Base-by-base conservation (phyloP, 2,113 vertebrate genomes). In the Monopterus albus region DNA sequence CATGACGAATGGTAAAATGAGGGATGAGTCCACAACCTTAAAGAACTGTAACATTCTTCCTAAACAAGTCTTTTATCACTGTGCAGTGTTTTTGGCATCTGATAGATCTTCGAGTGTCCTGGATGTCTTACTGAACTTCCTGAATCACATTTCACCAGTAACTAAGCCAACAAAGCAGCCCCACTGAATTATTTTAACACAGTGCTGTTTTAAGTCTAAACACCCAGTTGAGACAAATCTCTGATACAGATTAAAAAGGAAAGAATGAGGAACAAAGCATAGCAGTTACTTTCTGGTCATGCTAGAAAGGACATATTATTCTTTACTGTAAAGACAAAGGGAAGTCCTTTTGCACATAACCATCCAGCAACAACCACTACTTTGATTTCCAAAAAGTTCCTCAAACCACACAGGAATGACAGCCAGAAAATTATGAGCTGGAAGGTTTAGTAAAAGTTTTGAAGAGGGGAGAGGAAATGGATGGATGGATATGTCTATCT, bases 251-350 rank as follows among this genome's bases (percentile, higher is more conserved):
- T 15, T 14, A 29, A 60, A 56, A 82, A 51, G n/a, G 63, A 74
- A 56, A 82, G 67, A 68, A 51, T 11, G n/a, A 76, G 69, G 51
- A 71, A 56, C 26, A 49, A 70, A 53, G 38, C 31, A 50, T 67
- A 59, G 72, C 40, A 15, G 63, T 58, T 86, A 71, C 89, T 78
- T 80, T 86, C 71, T 81, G 89, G 85, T 83, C 85, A 82, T 78
- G 81, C 13, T 70, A 23, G 47, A 80, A 84, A 83, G 64, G 63
- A 82, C 52, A 39, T 3, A 33, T 57, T 33, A 8, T 59, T 40
- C 17, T 31, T 46, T 18, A 51, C 25, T 47, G 0, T 29, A 31
- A 64, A 52, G 9, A 57, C n/a, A 7, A 51, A 36, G 61, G 9
- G 12, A 49, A n/a, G 21, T 68, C 67, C 46, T 76, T 83, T 73